These are phyloP conservation scores for Rhopalosiphum padi DNA, from an alignment of 1,140 invertebrate species.

Conservation along the genomic window DNA sequence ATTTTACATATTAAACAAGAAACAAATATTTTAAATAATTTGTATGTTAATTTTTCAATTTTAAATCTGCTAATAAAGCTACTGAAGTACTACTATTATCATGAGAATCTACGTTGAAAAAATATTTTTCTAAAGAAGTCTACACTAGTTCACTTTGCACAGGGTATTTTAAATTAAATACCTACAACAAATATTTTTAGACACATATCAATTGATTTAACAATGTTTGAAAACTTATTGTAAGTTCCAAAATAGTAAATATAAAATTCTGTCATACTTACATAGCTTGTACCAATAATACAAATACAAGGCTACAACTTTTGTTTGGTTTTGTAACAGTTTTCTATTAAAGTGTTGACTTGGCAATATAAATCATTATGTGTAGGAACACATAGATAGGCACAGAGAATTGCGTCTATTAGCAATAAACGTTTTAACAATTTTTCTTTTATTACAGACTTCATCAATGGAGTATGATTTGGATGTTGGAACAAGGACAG, in stretches of 20 bases:
- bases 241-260: background rate
- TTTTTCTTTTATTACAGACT: too few relatives aligned
- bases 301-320: background rate
- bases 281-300: background rate
- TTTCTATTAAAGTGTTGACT: background rate
- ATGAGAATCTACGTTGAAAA: background rate
- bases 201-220: background rate
- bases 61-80: background rate
- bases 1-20: background rate
- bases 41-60: background rate
- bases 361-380: background rate
- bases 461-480: background rate
- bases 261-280: background rate
- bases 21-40: too few relatives aligned
- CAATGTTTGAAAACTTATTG: background rate
- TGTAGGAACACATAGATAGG: background rate
- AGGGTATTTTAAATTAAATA: background rate
- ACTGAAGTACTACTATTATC: background rate
- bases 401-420: background rate
- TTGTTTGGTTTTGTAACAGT: background rate
- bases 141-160: background rate
- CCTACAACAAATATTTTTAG: background rate
- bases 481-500: background rate
- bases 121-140: background rate
- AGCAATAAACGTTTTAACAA: too few relatives aligned